Evolutionary conservation across 1,140 invertebrate species (phyloP).

Genomic region (Chlorops oryzae): DNA sequence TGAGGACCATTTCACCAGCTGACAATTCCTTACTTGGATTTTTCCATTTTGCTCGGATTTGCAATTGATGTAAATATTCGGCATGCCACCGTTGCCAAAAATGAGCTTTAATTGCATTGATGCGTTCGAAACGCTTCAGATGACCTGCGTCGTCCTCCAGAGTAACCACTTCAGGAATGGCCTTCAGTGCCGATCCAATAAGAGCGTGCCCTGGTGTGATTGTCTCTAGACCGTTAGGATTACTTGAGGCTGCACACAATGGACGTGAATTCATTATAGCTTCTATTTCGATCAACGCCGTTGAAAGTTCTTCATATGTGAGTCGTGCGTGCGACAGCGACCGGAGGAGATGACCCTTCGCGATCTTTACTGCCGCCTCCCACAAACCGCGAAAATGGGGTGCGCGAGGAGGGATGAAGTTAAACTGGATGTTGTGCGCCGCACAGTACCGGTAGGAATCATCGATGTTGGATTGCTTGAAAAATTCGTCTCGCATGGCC

Average conservation of each 20-base stretch:
- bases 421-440: conserved; percentile 21
- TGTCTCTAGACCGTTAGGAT: conserved; percentile 23
- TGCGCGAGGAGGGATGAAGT: conserved; percentile 23
- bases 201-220: too few relatives aligned
- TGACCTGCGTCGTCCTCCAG: too few relatives aligned
- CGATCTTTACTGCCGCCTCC: conserved; percentile 26
- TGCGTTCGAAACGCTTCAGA: too few relatives aligned
- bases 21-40: too few relatives aligned
- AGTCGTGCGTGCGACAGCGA: conserved; percentile 14
- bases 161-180: too few relatives aligned
- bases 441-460: conserved; percentile 2
- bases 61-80: too few relatives aligned
- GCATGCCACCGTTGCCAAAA: too few relatives aligned
- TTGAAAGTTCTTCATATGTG: conserved; percentile 23
- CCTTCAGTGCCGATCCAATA: too few relatives aligned
- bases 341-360: conserved; percentile 28
- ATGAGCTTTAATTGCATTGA: too few relatives aligned
- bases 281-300: conserved; percentile 22
- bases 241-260: conserved; percentile 20
- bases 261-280: conserved; percentile 29
- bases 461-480: background rate
- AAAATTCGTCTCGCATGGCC: background rate
- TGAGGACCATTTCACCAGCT: too few relatives aligned
- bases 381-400: too few relatives aligned
- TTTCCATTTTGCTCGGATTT: too few relatives aligned